Evolutionary conservation across 2,113 vertebrate genomes (phyloP).

Genomic region (Brachypteracias leptosomus): DNA sequence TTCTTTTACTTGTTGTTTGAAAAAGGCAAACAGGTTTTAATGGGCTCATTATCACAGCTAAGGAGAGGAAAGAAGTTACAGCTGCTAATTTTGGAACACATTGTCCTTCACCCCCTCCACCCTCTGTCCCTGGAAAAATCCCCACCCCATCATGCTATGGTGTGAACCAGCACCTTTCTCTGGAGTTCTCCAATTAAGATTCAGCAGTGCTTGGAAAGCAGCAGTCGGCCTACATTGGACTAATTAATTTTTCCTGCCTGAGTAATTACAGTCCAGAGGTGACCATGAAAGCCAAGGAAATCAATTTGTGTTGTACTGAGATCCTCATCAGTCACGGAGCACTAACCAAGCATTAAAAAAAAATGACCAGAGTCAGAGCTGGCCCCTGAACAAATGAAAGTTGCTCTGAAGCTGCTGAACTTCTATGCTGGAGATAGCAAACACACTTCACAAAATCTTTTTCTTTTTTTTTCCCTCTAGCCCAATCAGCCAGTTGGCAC

Average conservation of each 20-base stretch:
- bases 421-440: background rate
- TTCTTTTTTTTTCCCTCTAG: background rate
- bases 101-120: slow-evolving; percentile 26
- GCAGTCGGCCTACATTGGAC: slow-evolving; percentile 39
- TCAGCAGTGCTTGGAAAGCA: slow-evolving; percentile 22
- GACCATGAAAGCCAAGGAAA: slow-evolving; percentile 66
- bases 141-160: background rate
- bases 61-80: background rate
- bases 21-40: background rate
- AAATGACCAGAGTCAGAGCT: background rate
- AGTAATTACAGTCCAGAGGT: slow-evolving; percentile 72
- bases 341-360: slow-evolving; percentile 45
- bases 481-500: background rate
- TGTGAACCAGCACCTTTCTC: slow-evolving; percentile 57
- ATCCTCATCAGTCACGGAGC: slow-evolving; percentile 66
- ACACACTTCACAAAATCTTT: background rate
- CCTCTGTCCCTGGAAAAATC: background rate
- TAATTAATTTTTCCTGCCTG: slow-evolving; percentile 71
- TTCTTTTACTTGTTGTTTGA: background rate
- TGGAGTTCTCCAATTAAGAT: slow-evolving; percentile 49
- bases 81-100: background rate
- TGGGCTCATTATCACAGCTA: background rate
- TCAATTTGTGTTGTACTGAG: slow-evolving; percentile 70
- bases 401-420: background rate
- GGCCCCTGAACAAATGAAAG: background rate